These are phyloP conservation scores for Macropodus opercularis DNA, from an alignment of 2,797 vertebrate species.

Conservation along the genomic window DNA sequence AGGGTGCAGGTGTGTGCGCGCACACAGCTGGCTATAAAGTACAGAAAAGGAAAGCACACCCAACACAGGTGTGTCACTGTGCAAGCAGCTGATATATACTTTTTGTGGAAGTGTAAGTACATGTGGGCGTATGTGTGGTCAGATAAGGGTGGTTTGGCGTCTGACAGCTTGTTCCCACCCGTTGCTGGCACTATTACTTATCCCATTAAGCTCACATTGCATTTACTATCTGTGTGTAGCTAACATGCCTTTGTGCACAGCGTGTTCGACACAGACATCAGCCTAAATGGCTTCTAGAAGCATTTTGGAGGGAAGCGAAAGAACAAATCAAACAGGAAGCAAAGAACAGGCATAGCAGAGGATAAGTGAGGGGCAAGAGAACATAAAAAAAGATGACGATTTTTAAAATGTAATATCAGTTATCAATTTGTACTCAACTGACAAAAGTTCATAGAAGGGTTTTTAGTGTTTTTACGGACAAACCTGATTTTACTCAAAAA, in stretches of 20 bases:
- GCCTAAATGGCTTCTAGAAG: constrained; percentile 9
- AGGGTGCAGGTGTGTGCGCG: constrained; percentile 8
- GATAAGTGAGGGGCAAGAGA: not conserved
- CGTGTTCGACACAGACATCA: constrained; percentile 24
- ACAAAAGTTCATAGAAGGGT: too few relatives aligned
- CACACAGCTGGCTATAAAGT: not conserved
- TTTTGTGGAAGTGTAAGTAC: constrained; percentile 1
- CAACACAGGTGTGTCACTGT: constrained; percentile 17
- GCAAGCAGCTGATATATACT: not conserved
- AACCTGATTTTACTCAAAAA: too few relatives aligned
- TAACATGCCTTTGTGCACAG: not conserved
- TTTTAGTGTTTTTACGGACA: too few relatives aligned
- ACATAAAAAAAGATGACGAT: too few relatives aligned
- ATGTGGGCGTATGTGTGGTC: constrained; percentile 24
- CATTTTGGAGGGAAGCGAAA: constrained; percentile 4
- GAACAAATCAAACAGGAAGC: not conserved
- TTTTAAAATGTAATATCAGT: too few relatives aligned
- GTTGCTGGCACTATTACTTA: constrained; percentile 46
- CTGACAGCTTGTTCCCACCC: constrained; percentile 13
- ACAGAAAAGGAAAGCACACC: constrained; percentile 2
- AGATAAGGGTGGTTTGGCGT: constrained; percentile 52
- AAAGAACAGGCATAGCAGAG: not conserved
- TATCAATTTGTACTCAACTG: too few relatives aligned
- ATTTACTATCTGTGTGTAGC: constrained; percentile 10
- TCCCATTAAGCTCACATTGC: constrained; percentile 57